These are phyloP conservation scores for Cydia pomonella DNA, from an alignment of 1,140 invertebrate genomes.

Conservation along the genomic window DNA sequence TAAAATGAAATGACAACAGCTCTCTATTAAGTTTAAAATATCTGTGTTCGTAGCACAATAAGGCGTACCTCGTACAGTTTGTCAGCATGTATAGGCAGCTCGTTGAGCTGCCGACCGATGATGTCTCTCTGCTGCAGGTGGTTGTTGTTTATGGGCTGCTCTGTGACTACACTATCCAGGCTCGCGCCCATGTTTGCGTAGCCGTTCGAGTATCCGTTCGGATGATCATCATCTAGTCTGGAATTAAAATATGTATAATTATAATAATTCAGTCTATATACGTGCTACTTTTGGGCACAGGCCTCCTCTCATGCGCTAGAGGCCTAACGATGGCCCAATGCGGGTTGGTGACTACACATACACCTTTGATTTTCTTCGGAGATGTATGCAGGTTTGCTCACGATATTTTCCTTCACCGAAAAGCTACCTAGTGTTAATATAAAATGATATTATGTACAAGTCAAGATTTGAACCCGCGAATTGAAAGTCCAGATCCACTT, in stretches of 20 bases:
- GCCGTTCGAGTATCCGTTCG: conserved; percentile 54
- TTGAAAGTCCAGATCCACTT: too few species aligned
- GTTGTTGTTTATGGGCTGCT: conserved; percentile 72
- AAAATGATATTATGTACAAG: too few species aligned
- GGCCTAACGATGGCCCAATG: too few species aligned
- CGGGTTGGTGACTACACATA: too few species aligned
- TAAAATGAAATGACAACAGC: background rate
- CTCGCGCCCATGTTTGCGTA: conserved; percentile 69
- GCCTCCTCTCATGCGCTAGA: too few species aligned
- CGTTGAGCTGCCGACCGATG: conserved; percentile 60
- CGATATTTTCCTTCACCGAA: too few species aligned
- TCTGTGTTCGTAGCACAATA: background rate
- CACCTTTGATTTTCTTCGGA: too few species aligned
- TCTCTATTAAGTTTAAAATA: background rate
- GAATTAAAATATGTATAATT: conserved; percentile 35
- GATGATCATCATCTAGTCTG: conserved; percentile 65
- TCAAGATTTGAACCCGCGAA: too few species aligned
- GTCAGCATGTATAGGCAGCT: conserved; percentile 72
- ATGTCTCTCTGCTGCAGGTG: conserved; percentile 60
- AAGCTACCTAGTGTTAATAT: too few species aligned
- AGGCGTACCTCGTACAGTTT: conserved; percentile 70
- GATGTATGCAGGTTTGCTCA: too few species aligned
- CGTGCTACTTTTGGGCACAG: too few species aligned
- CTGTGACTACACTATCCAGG: conserved; percentile 68
- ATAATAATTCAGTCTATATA: too few species aligned